Base-by-base conservation (phyloP, 2,113 vertebrate genomes). In the Dasyurus viverrinus region DNA sequence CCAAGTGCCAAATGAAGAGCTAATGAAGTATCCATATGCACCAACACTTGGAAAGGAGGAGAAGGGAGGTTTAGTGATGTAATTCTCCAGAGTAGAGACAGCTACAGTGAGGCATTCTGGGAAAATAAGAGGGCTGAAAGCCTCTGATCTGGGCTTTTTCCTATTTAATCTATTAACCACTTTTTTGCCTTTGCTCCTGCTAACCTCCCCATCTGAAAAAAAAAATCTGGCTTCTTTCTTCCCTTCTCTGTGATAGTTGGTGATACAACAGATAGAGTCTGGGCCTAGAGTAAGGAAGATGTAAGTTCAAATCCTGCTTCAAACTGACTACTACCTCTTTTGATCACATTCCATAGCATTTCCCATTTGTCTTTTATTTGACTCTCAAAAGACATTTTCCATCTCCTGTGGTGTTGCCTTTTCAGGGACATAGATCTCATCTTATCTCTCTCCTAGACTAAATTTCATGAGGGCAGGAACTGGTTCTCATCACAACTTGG, bases 1-100 rank as follows among this genome's bases (percentile, higher is more conserved):
- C n/a, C 68, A 84, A 84, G n/a, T 84, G 68, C 68, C 68, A 84
- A 84, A 84, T 84, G 68, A 84, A 84, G 68, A 84, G 68, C 68
- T 84, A 84, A 84, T 84, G 68, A 84, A 84, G n/a, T 84, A 84
- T 84, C 68, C 68, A 84, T 84, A 42, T 84, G 68, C 68, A 84
- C 68, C 68, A 84, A 76, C 6, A 84, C 68, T 84, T 42, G 68
- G n/a, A 84, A 84, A 84, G 68, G n/a, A 36, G n/a, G 27, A 42
- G 36, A 5, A 16, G 68, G n/a, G 7, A 8, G 36, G 36, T 22
- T 84, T 84, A 23, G n/a, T 84, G 68, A 84, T 84, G 68, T 84
- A 84, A 84, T 84, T 84, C 68, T 84, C 68, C 19, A 23, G 68
- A n/a, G 68, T 8, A 84, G 68, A 42, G 68, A 84, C 68, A 42